Percentiles rank a stretch among this genome's conserved stretches.
Conservation (phyloP, 2,113 vertebrate genomes). For the Argyrosomus japonicus region DNA sequence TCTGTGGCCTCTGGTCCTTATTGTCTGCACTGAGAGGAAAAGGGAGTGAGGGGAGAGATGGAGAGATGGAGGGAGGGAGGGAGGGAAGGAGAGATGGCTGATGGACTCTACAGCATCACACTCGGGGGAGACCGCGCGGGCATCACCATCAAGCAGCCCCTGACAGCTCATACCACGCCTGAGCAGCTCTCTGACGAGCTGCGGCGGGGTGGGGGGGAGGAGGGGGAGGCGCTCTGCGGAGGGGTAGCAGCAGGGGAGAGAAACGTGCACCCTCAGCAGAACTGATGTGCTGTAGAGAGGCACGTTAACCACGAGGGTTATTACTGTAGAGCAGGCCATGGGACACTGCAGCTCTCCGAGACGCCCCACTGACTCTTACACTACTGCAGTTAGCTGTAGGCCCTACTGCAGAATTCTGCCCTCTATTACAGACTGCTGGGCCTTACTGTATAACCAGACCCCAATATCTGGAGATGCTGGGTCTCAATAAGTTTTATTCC, state of each 20-base stretch:
- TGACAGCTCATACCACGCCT: constrained; percentile 88
- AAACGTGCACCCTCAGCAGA: constrained; percentile 83
- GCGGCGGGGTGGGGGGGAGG: constrained; percentile 36
- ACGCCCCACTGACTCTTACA: constrained; percentile 73
- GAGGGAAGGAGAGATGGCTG: constrained; percentile 62
- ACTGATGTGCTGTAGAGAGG: constrained; percentile 75
- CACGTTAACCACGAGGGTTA: constrained; percentile 80
- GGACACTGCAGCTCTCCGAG: constrained; percentile 79
- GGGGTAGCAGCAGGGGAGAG: constrained; percentile 45
- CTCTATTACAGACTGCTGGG: constrained; percentile 56
- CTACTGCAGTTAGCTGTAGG: constrained; percentile 73
- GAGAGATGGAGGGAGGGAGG: neutral
- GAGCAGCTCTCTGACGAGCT: constrained; percentile 80
- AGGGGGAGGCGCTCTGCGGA: constrained; percentile 1
- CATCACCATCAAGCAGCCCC: constrained; percentile 82
- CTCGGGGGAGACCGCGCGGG: constrained; percentile 70
- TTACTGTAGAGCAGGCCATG: constrained; percentile 80
- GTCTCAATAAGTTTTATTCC: constrained; percentile 4
- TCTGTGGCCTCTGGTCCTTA: constrained; percentile 68
- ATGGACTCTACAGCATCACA: constrained; percentile 75
- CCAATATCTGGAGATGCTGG: neutral
- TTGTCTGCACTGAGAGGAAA: constrained; percentile 51
- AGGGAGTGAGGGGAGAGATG: constrained; percentile 5
- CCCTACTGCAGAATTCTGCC: constrained; percentile 68
- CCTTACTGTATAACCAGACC: constrained; percentile 29